Conservation (phyloP, 2,888 invertebrate genomes). For the Emesis furor region DNA sequence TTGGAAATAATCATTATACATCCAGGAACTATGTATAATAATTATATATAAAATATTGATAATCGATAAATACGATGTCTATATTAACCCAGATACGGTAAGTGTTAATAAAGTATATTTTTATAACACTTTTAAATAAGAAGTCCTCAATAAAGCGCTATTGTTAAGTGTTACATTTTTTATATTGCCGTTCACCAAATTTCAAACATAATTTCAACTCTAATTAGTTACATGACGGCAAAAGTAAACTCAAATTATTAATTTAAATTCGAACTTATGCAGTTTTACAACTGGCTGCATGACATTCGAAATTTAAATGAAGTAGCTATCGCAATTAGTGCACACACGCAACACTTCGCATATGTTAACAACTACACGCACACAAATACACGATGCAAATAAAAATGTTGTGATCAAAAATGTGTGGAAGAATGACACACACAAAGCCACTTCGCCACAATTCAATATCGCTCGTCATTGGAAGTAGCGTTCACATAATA, state of each 20-base stretch:
- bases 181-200: not conserved
- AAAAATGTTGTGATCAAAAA: conserved; percentile 90
- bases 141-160: too few relatives aligned
- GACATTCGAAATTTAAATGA: conserved; percentile 92
- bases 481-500: too few relatives aligned
- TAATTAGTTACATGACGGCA: conserved; percentile 52
- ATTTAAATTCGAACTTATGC: conserved; percentile 80
- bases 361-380: conserved; percentile 81
- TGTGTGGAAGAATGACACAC: conserved; percentile 89
- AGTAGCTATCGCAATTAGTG: conserved; percentile 92
- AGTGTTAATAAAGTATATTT: too few relatives aligned
- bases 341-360: conserved; percentile 78
- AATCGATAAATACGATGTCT: too few relatives aligned
- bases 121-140: too few relatives aligned
- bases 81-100: too few relatives aligned
- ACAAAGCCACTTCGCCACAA: conserved; percentile 85
- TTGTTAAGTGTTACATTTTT: not conserved
- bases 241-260: conserved; percentile 47
- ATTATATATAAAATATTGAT: too few relatives aligned
- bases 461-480: conserved; percentile 77
- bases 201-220: not conserved
- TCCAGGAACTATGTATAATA: too few relatives aligned
- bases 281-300: conserved; percentile 80
- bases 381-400: conserved; percentile 81
- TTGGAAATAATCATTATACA: too few relatives aligned